phyloP scores from a whole-genome alignment of 2,888 invertebrate species.

The Torymus auratus region DNA sequence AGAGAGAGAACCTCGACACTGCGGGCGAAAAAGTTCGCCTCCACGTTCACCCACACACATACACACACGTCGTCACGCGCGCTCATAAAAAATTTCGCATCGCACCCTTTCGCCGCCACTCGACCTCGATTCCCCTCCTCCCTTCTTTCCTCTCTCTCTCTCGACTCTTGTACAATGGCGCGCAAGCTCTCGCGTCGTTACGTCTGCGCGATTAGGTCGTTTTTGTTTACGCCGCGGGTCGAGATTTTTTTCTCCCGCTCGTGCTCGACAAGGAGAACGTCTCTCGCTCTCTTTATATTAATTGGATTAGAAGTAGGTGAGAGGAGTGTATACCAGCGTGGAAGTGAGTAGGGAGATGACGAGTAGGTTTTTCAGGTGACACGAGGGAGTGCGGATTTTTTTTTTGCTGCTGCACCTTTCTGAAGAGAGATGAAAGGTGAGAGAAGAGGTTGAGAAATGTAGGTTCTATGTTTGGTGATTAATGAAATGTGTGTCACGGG shows the following conservation, averaged over 20 bases:
- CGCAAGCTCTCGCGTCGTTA: not conserved
- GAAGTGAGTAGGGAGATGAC: too few species aligned
- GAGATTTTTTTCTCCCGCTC: not conserved
- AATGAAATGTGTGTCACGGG: too few species aligned
- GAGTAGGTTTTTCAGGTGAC: too few species aligned
- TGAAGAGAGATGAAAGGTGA: too few species aligned
- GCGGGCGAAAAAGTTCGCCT: too few species aligned
- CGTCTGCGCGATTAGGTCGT: not conserved
- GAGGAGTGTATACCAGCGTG: too few species aligned
- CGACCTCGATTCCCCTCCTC: constrained; percentile 55
- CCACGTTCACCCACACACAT: too few species aligned
- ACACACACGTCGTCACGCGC: not conserved
- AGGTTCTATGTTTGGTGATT: too few species aligned
- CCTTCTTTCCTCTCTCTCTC: not conserved
- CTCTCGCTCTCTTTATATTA: not conserved
- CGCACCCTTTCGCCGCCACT: constrained; percentile 46
- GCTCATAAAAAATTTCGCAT: constrained; percentile 58
- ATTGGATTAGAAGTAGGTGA: too few species aligned
- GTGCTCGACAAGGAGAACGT: not conserved
- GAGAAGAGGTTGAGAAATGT: too few species aligned
- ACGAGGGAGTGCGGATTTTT: too few species aligned
- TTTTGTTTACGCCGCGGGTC: constrained; percentile 9
- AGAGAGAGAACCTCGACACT: not conserved
- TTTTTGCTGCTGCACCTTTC: too few species aligned
- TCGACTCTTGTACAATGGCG: not conserved